phyloP scores from a whole-genome alignment of 2,797 vertebrate species.

The Eleutherodactylus coqui region DNA sequence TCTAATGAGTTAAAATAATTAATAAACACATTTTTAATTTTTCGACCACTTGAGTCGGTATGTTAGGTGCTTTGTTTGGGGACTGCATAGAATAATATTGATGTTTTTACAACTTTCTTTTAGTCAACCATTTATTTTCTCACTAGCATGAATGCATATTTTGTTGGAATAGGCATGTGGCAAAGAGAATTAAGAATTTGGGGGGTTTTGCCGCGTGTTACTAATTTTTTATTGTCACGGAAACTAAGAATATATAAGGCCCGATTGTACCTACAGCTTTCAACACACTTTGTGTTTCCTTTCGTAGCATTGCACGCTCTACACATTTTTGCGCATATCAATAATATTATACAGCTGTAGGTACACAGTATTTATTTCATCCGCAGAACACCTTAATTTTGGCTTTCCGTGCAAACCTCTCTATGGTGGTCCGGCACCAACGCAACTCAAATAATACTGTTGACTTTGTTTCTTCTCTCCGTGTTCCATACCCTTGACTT shows the following conservation, averaged over 20 bases:
- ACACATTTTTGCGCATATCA: not conserved
- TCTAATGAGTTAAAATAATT: not conserved
- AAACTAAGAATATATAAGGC: not conserved
- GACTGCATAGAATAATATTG: conserved; percentile 3
- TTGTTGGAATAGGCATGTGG: conserved; percentile 22
- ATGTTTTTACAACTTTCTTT: not conserved
- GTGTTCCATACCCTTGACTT: not conserved
- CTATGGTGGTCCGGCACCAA: not conserved
- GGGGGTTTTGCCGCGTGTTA: not conserved
- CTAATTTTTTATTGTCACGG: not conserved
- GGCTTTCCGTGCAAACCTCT: not conserved
- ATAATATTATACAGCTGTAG: not conserved
- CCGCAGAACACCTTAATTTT: not conserved
- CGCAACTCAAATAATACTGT: not conserved
- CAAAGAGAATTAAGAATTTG: not conserved
- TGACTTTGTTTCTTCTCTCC: not conserved
- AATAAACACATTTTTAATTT: not conserved
- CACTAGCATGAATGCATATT: not conserved
- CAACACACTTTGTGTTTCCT: not conserved
- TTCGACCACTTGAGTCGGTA: not conserved
- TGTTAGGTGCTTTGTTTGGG: not conserved
- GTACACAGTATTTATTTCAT: not conserved
- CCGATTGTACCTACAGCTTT: not conserved
- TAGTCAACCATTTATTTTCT: conserved; percentile 3
- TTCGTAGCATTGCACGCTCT: not conserved